A percentile compares a stretch with the other conserved stretches of the same genome.
phyloP scores from a whole-genome alignment of 2,888 invertebrate species.

The Bombyx huttoni region DNA sequence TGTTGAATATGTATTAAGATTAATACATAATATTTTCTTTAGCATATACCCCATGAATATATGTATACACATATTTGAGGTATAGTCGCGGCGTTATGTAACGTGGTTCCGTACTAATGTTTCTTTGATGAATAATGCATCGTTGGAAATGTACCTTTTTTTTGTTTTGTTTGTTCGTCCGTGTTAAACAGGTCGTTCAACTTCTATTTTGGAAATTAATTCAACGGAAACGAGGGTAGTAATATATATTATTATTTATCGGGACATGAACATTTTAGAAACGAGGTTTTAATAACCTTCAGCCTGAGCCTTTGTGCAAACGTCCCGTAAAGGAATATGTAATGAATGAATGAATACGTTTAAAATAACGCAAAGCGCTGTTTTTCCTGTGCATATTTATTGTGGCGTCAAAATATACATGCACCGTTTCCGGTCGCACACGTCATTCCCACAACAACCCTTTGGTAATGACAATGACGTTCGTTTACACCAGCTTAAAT shows the following conservation, averaged over 20 bases:
- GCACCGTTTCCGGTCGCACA: no score
- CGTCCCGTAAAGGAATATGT: no score
- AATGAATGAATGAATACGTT: no score
- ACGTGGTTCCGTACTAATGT: slow-evolving; percentile 10
- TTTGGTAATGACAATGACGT: no score
- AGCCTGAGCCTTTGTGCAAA: no score
- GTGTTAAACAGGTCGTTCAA: neutral
- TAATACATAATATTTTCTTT: neutral
- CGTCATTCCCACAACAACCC: no score
- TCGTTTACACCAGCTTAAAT: no score
- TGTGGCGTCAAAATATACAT: no score
- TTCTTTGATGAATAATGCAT: slow-evolving; percentile 4
- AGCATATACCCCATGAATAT: slow-evolving; percentile 6
- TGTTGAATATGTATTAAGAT: slow-evolving; percentile 7
- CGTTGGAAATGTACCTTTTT: neutral
- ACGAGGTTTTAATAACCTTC: no score
- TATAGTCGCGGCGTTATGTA: neutral
- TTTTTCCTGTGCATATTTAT: no score
- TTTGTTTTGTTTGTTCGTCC: neutral
- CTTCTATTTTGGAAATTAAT: neutral
- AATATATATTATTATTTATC: neutral
- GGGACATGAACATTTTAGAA: no score
- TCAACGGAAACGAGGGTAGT: neutral
- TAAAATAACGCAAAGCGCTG: no score
- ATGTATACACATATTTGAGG: neutral